Evolutionary conservation across 2,888 invertebrate species (phyloP), one percentile per base, ranked within the genome.

Genomic region (Phaonia tiefii): DNA sequence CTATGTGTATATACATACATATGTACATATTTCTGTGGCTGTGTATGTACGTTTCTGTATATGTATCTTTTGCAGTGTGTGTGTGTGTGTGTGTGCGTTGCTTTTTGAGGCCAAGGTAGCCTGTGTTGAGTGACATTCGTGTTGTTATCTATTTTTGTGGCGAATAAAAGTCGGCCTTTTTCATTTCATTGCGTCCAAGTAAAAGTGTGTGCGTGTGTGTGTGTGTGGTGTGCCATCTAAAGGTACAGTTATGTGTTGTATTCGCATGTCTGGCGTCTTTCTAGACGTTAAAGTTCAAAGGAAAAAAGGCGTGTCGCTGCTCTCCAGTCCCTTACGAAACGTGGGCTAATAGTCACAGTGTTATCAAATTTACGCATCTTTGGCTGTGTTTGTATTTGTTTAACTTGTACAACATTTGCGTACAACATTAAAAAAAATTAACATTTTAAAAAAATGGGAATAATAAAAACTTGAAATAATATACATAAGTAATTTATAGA

Each of bases 91-190:
- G 22, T 31, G 70, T 69, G 49, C 22, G 42, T 20, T 70, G 70
- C 75, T 79, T 79, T 79, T 82, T 81, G 81, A 78, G 81, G 81
- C 81, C 81, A 81, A 81, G 81, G 81, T 81, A 72, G 78, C 81
- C 81, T 75, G 78, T 81, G 81, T 81, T 81, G 81, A 81, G 81
- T 81, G 81, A 78, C 81, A 81, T 78, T 81, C 78, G 72, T 75
- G 81, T 63, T 78, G 81, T 69, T 78, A 81, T 81, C 81, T 81
- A 81, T 81, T 81, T 81, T 81, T 78, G 81, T 81, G 81, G 81
- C 81, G 72, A 56, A 80, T 70, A 80, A 80, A 72, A 69, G 72
- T 72, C 78, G 77, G 80, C 75, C 69, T 78, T 78, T 81, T 80
- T 78, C 69, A 42, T 63, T 39, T 63, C 63, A 63, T 63, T 63